Conservation (phyloP, 1,140 invertebrate species). For the Triops cancriformis region DNA sequence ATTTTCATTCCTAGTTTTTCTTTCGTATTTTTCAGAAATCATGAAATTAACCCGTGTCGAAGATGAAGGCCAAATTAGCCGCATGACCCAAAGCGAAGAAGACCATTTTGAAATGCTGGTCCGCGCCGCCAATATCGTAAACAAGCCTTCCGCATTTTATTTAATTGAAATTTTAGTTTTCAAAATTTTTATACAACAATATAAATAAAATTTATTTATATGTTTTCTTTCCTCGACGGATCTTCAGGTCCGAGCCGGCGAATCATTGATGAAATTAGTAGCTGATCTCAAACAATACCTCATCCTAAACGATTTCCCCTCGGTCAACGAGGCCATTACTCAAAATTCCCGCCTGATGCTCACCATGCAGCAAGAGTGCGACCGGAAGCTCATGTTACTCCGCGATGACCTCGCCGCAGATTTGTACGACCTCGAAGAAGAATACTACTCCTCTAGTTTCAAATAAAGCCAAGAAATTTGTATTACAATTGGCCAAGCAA, state of each 20-base stretch:
- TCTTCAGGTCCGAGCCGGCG: slow-evolving; percentile 69
- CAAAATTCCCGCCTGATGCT: slow-evolving; percentile 82
- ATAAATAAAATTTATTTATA: no score
- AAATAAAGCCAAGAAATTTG: slow-evolving; percentile 43
- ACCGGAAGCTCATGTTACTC: slow-evolving; percentile 83
- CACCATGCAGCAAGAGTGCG: slow-evolving; percentile 80
- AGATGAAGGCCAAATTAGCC: slow-evolving; percentile 75
- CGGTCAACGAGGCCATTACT: slow-evolving; percentile 89
- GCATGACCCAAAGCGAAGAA: slow-evolving; percentile 85
- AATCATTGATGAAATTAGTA: slow-evolving; percentile 91
- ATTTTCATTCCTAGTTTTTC: slow-evolving; percentile 18
- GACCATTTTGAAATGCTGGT: slow-evolving; percentile 96
- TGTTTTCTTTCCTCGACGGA: neutral
- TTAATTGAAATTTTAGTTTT: neutral
- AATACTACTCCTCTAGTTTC: slow-evolving; percentile 92
- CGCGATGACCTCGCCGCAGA: slow-evolving; percentile 91
- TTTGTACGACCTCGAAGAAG: slow-evolving; percentile 92
- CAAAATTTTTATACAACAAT: no score
- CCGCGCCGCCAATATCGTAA: slow-evolving; percentile 82
- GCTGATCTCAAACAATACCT: slow-evolving; percentile 94
- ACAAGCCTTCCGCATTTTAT: slow-evolving; percentile 26
- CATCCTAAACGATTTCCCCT: slow-evolving; percentile 93
- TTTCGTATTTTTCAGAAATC: slow-evolving; percentile 61
- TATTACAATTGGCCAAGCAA: neutral
- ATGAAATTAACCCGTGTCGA: slow-evolving; percentile 88